Evolutionary conservation across 2,113 vertebrate genomes (phyloP), one percentile per base, ranked within the genome.

Genomic region (Turdus rufiventris): DNA sequence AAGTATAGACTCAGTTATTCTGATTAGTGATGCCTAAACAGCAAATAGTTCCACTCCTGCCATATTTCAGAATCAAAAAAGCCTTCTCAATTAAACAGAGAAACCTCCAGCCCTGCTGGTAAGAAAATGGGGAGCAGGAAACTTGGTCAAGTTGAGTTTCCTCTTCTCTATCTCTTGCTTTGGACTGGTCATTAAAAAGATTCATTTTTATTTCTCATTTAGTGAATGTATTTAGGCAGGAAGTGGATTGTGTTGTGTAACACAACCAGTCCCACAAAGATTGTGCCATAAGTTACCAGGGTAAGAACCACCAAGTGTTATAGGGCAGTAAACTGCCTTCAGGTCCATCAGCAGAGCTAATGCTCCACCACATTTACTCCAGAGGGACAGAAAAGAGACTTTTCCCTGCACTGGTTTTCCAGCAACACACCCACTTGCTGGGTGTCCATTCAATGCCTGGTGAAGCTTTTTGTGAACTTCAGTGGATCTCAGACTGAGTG

Each of bases 261-360:
- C 18, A 4, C 2, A 6, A 61, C 25, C 53, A 63, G 61, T 56
- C 25, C 88, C 43, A 28, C 31, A 31, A 24, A 48, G 36, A 34
- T 28, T 3, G 0, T 50, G 40, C 19, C 1, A 0, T 40, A 16
- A 56, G 0, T 60, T 67, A 50, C 23, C 15, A 56, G 26, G 38
- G 6, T 34, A 54, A 78, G 56, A 90, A 47, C 16, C 43, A 56
- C 29, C 18, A 16, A 74, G 12, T 4, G 1, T 60, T 50, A 6
- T 0, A 5, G 12, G 31, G 45, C 56, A 33, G 29, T 29, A 23
- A 58, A 62, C 60, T 73, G 63, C 68, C 42, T 70, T 58, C 58
- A 58, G 62, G 47, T 47, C 14, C 51, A 9, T 58, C 29, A 40
- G 66, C 21, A 53, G 71, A 43, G 40, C 29, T n/a, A 61, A 18